Evolutionary conservation across 2,888 invertebrate genomes (phyloP), one percentile per base, ranked within the genome.

Genomic region (Cataglyphis cursor): DNA sequence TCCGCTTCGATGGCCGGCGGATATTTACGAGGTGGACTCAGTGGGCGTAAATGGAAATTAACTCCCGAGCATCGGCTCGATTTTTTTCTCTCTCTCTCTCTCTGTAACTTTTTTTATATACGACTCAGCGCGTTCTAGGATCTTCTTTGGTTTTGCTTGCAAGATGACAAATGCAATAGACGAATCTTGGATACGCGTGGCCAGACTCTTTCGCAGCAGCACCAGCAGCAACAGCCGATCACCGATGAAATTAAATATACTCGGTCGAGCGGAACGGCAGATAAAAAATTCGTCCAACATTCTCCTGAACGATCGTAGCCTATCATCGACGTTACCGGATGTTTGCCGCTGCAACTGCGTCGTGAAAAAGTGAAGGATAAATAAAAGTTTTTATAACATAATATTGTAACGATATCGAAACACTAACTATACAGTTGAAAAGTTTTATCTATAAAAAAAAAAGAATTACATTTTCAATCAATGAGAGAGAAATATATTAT

Each of bases 241-340:
- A 59, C 70, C 70, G 41, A 44, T 70, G 70, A 80, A 70, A 80
- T 80, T 80, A 61, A 80, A 80, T 18, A 44, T 70, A 80, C 72
- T 70, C 72, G 78, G 70, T 35, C 59, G 24, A 70, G 72, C 48
- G 35, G 59, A 80, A 80, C n/a, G 59, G 4, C 31, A 80, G 78
- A 80, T 80, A 80, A 80, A 80, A 70, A 80, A 72, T 70, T 59
- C 59, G 59, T 70, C 44, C 70, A 59, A 61, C 24, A 24, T 31
- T 66, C 59, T 44, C 70, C 9, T 35, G 44, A 70, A 15, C 28
- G 38, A 54, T 76, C 24, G 28, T n/a, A 51, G 35, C 18, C 48
- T 76, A 44, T 59, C 44, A n/a, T 70, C 72, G 35, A 48, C 44
- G 35, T 12, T 59, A 72, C 70, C 44, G 35, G 59, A 59, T 44